Base-by-base conservation (phyloP, 2,113 vertebrate genomes). In the Grus americana region DNA sequence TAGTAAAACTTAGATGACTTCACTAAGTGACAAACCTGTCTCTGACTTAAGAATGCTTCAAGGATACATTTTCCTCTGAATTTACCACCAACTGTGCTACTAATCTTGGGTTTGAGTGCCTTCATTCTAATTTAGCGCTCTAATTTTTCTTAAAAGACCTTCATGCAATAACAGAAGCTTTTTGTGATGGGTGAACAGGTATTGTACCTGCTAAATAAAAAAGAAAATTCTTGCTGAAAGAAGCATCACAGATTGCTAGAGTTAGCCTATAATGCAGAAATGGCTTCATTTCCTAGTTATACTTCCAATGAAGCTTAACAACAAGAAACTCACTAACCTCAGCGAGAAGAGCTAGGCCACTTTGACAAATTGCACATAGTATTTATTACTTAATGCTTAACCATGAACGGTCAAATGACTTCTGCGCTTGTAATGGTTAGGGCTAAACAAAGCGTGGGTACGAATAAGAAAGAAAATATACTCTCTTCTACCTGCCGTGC, bases 401-500 rank as follows among this genome's bases (percentile, higher is more conserved):
- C 79, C 75, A 93, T 79, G 72, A 65, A 93, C 18, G 6, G 29
- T 72, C 55, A 82, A 90, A 93, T 46, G 59, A 66, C 32, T 91
- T 91, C 15, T 78, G 44, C 58, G 71, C 86, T 10, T 92, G 42
- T 30, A 82, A 93, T 73, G 67, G 71, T 74, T n/a, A 86, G 21
- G 52, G 15, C 59, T 73, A 67, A 87, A 95, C 38, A 90, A 87
- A 87, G 66, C 54, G 94, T 70, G n/a, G 29, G 32, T 90, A 94
- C 36, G 59, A 84, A 61, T 40, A 81, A 88, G 38, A 96, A 98
- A 96, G 80, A 81, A 95, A 96, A 96, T 70, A 70, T 80, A 86
- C 86, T 96, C 95, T 97, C 79, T 93, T 99, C 98, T 99, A 99
- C 99, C 99, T 99, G 99, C 98, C 98, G 98, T 93, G 99, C 99